phyloP scores from a whole-genome alignment of 2,113 vertebrate genomes.

The Thymallus thymallus region DNA sequence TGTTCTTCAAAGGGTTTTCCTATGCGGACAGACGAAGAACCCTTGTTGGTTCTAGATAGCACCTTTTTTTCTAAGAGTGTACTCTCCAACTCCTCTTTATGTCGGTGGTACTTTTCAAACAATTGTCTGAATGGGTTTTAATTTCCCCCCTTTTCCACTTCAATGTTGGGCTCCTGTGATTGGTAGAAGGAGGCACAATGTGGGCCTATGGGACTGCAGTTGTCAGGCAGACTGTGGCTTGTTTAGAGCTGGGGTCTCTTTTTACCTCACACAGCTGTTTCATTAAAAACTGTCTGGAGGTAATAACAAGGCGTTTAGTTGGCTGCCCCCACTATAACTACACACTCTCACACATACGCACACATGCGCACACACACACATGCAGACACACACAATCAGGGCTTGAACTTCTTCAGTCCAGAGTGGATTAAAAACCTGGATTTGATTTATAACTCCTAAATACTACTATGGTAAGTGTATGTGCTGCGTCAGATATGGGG shows the following conservation, averaged over 20 bases:
- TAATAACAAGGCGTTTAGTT: slow-evolving; percentile 59
- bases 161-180: slow-evolving; percentile 58
- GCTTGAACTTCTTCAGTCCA: neutral
- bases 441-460: neutral
- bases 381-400: neutral
- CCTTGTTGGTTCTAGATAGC: too few relatives aligned
- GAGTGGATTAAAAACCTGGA: neutral
- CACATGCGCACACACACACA: too few relatives aligned
- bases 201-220: slow-evolving; percentile 83
- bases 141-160: slow-evolving; percentile 44
- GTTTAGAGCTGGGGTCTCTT: slow-evolving; percentile 48
- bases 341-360: too few relatives aligned
- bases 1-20: too few relatives aligned
- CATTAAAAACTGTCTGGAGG: slow-evolving; percentile 66
- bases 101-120: slow-evolving; percentile 56
- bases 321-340: slow-evolving; percentile 15
- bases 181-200: slow-evolving; percentile 65
- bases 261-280: slow-evolving; percentile 66
- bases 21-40: too few relatives aligned
- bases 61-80: too few relatives aligned
- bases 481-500: too few relatives aligned
- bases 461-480: too few relatives aligned
- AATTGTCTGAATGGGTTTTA: slow-evolving; percentile 26
- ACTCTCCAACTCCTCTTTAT: slow-evolving; percentile 20
- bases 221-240: slow-evolving; percentile 74